A percentile compares a stretch with the other conserved stretches of the same genome.
Evolutionary conservation across 2,797 vertebrate species (phyloP).

Genomic region (Holocentrus rufus): DNA sequence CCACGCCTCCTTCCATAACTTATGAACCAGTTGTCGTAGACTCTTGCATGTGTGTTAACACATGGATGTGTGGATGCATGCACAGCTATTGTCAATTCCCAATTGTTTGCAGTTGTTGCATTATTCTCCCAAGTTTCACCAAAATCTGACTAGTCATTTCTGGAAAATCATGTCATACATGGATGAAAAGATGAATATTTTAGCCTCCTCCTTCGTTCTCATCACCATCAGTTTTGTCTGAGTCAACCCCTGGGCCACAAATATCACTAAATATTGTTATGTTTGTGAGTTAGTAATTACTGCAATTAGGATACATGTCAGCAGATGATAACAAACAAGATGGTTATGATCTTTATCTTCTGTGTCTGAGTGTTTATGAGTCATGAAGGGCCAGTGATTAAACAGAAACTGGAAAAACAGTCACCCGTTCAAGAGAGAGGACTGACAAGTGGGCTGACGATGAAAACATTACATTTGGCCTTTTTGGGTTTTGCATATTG

Average conservation of each 20-base stretch:
- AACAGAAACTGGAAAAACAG: conserved; percentile 40
- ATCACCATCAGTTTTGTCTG: no score
- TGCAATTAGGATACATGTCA: conserved; percentile 19
- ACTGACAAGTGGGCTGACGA: conserved; percentile 29
- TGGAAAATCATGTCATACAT: no score
- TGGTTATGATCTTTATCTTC: conserved; percentile 42
- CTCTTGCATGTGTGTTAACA: no score
- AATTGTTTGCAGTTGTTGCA: no score
- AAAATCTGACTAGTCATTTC: no score
- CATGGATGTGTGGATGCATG: no score
- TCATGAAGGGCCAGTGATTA: conserved; percentile 48
- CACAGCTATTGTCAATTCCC: no score
- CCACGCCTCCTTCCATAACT: no score
- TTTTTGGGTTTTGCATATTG: conserved; percentile 3
- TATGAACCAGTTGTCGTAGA: no score
- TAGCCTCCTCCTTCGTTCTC: no score
- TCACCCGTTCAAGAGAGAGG: conserved; percentile 27
- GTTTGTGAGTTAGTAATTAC: background rate
- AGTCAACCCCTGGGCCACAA: background rate
- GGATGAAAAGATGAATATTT: no score
- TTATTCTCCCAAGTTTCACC: no score
- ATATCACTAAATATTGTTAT: conserved; percentile 1
- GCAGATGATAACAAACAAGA: conserved; percentile 24
- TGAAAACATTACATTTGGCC: conserved; percentile 4
- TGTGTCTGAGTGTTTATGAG: conserved; percentile 50